Conservation (phyloP, 2,888 invertebrate genomes). For the Podotricha telesiphe region DNA sequence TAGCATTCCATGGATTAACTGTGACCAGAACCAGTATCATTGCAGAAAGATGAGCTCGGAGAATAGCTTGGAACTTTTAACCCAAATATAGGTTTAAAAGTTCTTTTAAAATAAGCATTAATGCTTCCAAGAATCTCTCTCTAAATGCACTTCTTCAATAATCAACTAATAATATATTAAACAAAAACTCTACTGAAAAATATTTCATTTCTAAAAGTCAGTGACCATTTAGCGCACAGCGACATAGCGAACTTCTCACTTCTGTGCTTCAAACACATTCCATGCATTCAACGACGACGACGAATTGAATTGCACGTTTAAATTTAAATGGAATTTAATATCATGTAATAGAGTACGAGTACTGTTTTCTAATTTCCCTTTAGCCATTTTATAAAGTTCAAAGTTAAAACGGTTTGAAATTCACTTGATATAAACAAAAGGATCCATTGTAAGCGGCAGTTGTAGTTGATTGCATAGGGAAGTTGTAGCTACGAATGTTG, state of each 20-base stretch:
- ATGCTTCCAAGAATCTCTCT: too few species aligned
- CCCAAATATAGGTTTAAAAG: too few species aligned
- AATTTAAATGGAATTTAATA: slow-evolving; percentile 19
- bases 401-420: neutral
- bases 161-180: too few species aligned
- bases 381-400: neutral
- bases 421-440: neutral
- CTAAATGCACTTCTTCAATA: too few species aligned
- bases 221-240: neutral
- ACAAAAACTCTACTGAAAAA: neutral
- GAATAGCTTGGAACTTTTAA: too few species aligned
- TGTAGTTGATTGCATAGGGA: too few species aligned
- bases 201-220: neutral
- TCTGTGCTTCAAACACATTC: slow-evolving; percentile 13
- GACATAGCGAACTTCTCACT: slow-evolving; percentile 1
- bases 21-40: too few species aligned
- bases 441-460: neutral
- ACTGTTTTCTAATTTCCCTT: slow-evolving; percentile 5
- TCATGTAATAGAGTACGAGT: slow-evolving; percentile 17
- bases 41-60: too few species aligned
- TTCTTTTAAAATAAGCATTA: too few species aligned
- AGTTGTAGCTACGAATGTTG: too few species aligned
- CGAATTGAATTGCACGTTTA: slow-evolving; percentile 7
- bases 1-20: too few species aligned
- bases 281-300: slow-evolving; percentile 4